These are phyloP conservation scores for Graptemys geographica DNA, from an alignment of 2,797 vertebrate species.

Conservation along the genomic window DNA sequence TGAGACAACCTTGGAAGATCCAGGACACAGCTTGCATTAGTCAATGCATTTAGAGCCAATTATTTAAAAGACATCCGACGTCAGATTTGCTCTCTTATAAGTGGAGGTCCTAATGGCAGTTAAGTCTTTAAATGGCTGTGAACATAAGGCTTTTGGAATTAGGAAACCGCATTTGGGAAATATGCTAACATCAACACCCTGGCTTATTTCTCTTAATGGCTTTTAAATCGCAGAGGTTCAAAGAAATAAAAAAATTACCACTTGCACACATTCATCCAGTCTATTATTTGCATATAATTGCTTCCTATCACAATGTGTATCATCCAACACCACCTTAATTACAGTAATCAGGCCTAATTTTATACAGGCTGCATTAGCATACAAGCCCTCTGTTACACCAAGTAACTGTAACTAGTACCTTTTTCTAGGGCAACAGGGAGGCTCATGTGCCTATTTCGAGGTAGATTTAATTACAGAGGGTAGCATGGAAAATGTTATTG, in stretches of 20 bases:
- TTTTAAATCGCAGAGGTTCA: slow-evolving; percentile 62
- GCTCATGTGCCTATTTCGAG: rapidly evolving
- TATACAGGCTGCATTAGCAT: not conserved
- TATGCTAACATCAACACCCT: not conserved
- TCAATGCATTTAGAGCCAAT: not conserved
- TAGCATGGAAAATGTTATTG: not conserved
- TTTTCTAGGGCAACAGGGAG: not conserved
- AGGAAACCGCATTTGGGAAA: not conserved
- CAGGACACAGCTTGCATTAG: not conserved
- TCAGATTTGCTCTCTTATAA: rapidly evolving
- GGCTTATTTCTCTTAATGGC: slow-evolving; percentile 18
- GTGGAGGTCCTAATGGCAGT: rapidly evolving
- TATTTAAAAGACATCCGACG: not conserved
- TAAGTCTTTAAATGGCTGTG: not conserved
- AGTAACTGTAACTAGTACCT: not conserved
- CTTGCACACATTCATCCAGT: slow-evolving; percentile 64
- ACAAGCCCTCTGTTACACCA: not conserved
- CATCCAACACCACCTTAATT: slow-evolving; percentile 32
- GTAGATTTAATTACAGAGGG: not conserved
- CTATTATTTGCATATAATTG: slow-evolving; percentile 66
- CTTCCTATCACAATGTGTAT: slow-evolving; percentile 43
- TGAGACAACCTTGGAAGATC: not conserved
- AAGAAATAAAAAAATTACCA: not conserved
- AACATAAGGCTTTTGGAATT: not conserved
- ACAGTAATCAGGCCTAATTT: slow-evolving; percentile 37